Conservation (phyloP, 2,113 vertebrate species). For the Blennius ocellaris region DNA sequence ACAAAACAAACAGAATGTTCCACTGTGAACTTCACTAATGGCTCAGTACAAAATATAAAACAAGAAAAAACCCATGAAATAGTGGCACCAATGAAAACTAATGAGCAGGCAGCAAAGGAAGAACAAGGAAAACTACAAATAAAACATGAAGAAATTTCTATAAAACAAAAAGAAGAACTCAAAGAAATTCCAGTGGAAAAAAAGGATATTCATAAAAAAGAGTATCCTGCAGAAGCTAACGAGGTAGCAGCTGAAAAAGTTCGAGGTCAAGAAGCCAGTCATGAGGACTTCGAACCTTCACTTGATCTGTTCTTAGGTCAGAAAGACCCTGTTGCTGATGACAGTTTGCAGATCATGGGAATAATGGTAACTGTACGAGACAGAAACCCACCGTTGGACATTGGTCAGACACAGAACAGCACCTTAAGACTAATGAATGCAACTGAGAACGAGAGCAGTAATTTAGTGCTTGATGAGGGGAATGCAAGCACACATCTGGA, state of each 20-base stretch:
- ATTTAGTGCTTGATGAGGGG: constrained; percentile 21
- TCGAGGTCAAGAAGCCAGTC: constrained; percentile 19
- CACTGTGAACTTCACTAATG: not conserved
- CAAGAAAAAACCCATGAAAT: constrained; percentile 16
- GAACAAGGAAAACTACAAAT: constrained; percentile 13
- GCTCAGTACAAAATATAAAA: constrained; percentile 19
- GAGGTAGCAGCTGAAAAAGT: constrained; percentile 13
- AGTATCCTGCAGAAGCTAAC: constrained; percentile 8
- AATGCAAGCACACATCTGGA: constrained; percentile 15
- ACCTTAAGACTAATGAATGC: not conserved
- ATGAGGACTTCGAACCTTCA: constrained; percentile 32
- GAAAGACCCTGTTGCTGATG: constrained; percentile 21
- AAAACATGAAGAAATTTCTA: constrained; percentile 13
- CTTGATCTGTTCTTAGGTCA: constrained; percentile 32
- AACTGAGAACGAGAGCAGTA: constrained; percentile 21
- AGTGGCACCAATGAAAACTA: constrained; percentile 22
- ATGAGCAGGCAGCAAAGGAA: constrained; percentile 18
- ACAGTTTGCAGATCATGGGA: constrained; percentile 67
- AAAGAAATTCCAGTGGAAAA: constrained; percentile 1
- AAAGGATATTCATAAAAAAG: constrained; percentile 8
- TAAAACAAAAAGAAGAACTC: constrained; percentile 25
- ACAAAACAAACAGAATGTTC: constrained; percentile 10
- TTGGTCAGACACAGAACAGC: constrained; percentile 6
- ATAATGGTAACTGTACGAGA: constrained; percentile 73
- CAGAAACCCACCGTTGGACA: constrained; percentile 29